Percentiles rank a stretch among this genome's conserved stretches.
Conservation (phyloP, 2,888 invertebrate species). For the Schizotus pectinicornis region DNA sequence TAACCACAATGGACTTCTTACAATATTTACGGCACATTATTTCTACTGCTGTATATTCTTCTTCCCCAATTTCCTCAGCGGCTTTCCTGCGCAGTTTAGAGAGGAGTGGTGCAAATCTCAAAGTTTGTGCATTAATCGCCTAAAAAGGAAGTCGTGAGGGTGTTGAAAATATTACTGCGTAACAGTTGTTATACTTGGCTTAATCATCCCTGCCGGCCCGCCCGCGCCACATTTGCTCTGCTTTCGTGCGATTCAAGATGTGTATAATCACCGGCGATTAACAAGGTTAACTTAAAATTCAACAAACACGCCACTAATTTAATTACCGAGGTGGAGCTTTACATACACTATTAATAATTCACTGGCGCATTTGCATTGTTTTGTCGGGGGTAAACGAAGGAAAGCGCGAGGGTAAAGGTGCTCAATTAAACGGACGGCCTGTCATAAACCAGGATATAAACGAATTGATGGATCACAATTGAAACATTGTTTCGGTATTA, state of each 20-base stretch:
- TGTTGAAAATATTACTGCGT: slow-evolving; percentile 17
- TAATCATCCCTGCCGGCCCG: slow-evolving; percentile 20
- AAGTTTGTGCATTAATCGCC: background rate
- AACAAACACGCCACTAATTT: slow-evolving; percentile 24
- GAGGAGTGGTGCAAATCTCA: background rate
- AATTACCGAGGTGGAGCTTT: slow-evolving; percentile 10
- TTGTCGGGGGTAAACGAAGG: too few species aligned
- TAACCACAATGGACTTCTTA: too few species aligned
- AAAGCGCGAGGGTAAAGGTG: too few species aligned
- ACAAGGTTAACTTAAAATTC: slow-evolving; percentile 26
- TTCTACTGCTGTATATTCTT: too few species aligned
- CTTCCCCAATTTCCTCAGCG: too few species aligned
- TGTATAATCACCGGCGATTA: slow-evolving; percentile 24
- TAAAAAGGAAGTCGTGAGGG: background rate
- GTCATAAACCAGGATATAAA: too few species aligned
- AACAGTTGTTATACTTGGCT: slow-evolving; percentile 17
- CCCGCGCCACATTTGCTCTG: slow-evolving; percentile 17
- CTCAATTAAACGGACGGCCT: too few species aligned
- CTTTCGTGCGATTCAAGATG: slow-evolving; percentile 22
- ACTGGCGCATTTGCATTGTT: background rate
- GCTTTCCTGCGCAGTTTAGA: background rate
- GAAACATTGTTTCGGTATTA: too few species aligned
- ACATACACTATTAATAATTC: slow-evolving; percentile 7
- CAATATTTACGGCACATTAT: too few species aligned
- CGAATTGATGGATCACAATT: too few species aligned